These are phyloP conservation scores for Dryoscopus gambensis DNA, from an alignment of 2,113 vertebrate species.

Conservation along the genomic window DNA sequence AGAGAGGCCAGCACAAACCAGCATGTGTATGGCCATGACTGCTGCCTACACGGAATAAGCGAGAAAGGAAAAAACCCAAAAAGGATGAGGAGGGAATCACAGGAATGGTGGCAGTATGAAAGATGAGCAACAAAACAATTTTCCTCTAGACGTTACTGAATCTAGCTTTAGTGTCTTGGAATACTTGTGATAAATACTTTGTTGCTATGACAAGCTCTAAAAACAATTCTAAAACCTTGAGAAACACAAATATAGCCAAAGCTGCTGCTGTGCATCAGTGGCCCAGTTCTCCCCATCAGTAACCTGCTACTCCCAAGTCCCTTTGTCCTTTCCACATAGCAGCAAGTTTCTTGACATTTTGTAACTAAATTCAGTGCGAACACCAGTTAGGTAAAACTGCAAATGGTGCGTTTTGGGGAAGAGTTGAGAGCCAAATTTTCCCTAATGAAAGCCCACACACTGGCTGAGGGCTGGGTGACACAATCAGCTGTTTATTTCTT, in stretches of 20 bases:
- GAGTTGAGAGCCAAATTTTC: background rate
- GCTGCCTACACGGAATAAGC: fast-evolving
- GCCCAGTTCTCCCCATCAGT: background rate
- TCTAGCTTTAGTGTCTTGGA: background rate
- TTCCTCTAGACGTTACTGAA: background rate
- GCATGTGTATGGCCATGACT: fast-evolving
- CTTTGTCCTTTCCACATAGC: background rate
- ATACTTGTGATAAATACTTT: background rate
- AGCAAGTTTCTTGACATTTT: background rate
- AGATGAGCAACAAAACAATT: background rate
- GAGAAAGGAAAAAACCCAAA: background rate
- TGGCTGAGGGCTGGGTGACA: background rate
- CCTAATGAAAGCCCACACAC: background rate
- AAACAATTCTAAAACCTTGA: background rate
- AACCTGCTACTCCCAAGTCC: fast-evolving
- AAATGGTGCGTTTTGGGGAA: background rate
- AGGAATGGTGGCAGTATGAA: background rate
- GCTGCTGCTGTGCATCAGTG: background rate
- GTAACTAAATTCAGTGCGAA: background rate
- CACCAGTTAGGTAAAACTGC: background rate
- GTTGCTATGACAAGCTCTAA: background rate
- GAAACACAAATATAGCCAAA: background rate
- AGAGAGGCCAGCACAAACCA: background rate
- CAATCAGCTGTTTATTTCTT: background rate
- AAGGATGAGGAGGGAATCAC: background rate